Conservation (phyloP, 2,888 invertebrate species). For the Thera obeliscata region DNA sequence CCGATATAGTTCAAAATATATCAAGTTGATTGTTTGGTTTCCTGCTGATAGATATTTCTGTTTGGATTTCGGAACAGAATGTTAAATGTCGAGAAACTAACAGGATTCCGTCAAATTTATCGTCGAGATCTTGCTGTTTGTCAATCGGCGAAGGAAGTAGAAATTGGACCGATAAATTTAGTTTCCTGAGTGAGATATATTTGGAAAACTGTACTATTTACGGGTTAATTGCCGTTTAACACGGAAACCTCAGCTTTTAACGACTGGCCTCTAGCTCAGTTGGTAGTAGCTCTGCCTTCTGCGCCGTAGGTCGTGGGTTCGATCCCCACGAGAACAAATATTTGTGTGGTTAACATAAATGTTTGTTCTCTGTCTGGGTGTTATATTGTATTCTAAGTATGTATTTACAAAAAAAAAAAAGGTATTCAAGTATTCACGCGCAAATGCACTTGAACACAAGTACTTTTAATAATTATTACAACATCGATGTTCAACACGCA, state of each 20-base stretch:
- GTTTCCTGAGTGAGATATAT: conserved; percentile 29
- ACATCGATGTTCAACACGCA: too few relatives aligned
- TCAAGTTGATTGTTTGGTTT: conserved; percentile 70
- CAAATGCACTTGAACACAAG: too few relatives aligned
- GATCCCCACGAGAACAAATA: too few relatives aligned
- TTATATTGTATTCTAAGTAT: too few relatives aligned
- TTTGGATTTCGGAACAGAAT: conserved; percentile 41
- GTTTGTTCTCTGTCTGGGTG: too few relatives aligned
- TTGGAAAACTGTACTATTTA: conserved; percentile 13
- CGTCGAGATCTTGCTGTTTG: conserved; percentile 26
- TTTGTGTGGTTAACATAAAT: too few relatives aligned
- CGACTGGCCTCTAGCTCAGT: too few relatives aligned
- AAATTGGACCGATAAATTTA: conserved; percentile 30
- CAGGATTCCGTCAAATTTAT: conserved; percentile 41
- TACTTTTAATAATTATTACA: too few relatives aligned
- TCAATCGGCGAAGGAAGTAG: conserved; percentile 30
- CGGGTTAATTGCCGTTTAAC: conserved; percentile 25
- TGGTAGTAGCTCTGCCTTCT: too few relatives aligned
- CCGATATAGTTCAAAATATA: conserved; percentile 60
- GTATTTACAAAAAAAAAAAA: too few relatives aligned
- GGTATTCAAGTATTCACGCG: too few relatives aligned
- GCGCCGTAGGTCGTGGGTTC: too few relatives aligned
- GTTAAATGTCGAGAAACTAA: conserved; percentile 43
- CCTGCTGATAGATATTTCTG: conserved; percentile 66
- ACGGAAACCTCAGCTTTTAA: conserved; percentile 20